Percentiles rank a stretch among this genome's conserved stretches.
Evolutionary conservation across 2,797 vertebrate species (phyloP).

Genomic region (Danio jaintianensis): DNA sequence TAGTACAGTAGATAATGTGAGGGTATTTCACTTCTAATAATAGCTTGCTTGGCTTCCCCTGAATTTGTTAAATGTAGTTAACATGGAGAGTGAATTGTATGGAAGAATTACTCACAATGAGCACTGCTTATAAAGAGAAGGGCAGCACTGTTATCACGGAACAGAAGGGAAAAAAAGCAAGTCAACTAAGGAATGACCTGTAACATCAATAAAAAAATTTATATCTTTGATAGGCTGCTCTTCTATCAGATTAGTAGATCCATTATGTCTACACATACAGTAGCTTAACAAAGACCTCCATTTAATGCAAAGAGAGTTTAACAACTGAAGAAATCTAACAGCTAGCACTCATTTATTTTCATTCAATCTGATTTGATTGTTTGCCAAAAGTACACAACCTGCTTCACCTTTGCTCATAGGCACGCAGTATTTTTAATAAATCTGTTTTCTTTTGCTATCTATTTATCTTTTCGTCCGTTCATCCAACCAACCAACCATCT

Average conservation of each 20-base stretch:
- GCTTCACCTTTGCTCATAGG: too few relatives aligned
- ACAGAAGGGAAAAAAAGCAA: constrained; percentile 11
- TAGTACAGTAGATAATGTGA: constrained; percentile 75
- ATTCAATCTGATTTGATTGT: neutral
- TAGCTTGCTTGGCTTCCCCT: constrained; percentile 67
- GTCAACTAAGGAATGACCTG: constrained; percentile 36
- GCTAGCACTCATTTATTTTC: neutral
- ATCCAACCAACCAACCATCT: too few relatives aligned
- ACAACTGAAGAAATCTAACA: neutral
- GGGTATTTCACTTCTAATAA: constrained; percentile 77
- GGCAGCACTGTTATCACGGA: constrained; percentile 12
- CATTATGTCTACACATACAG: constrained; percentile 8
- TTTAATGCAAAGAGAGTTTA: neutral
- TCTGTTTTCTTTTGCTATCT: too few relatives aligned
- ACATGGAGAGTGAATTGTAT: constrained; percentile 56
- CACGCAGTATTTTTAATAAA: too few relatives aligned
- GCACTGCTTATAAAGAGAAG: constrained; percentile 27
- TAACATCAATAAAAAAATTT: constrained; percentile 23
- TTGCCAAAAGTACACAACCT: neutral
- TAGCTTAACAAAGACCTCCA: neutral
- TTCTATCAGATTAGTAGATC: constrained; percentile 21
- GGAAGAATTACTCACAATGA: constrained; percentile 58
- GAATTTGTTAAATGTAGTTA: constrained; percentile 70
- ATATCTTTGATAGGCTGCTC: constrained; percentile 33
- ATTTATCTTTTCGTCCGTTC: too few relatives aligned